Percentiles rank a stretch among this genome's conserved stretches.
These are phyloP conservation scores for Drosophila limbata DNA, from an alignment of 2,888 invertebrate species.

Conservation along the genomic window DNA sequence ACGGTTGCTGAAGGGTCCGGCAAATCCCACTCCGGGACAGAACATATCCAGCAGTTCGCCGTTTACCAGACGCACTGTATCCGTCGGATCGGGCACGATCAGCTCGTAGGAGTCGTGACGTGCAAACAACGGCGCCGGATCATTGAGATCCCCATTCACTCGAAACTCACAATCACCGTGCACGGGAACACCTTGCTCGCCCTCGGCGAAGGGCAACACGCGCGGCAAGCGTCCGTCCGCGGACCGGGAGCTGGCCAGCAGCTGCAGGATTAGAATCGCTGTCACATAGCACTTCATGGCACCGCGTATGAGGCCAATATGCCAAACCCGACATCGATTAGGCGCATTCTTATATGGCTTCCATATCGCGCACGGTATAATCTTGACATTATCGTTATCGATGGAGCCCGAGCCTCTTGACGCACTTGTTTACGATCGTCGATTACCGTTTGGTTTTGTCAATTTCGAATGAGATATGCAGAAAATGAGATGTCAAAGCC, in stretches of 20 bases:
- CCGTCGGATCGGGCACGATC: conserved; percentile 73
- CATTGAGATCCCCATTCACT: conserved; percentile 78
- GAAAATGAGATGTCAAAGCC: neutral
- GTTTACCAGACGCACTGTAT: conserved; percentile 72
- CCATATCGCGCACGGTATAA: conserved; percentile 22
- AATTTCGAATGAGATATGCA: conserved; percentile 1
- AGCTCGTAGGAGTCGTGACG: conserved; percentile 81
- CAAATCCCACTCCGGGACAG: conserved; percentile 76
- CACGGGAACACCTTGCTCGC: conserved; percentile 63
- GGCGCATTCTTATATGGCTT: conserved; percentile 51
- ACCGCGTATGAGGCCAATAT: conserved; percentile 28
- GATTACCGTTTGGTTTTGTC: conserved; percentile 14
- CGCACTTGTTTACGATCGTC: conserved; percentile 30
- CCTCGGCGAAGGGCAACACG: conserved; percentile 54
- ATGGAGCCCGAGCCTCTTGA: neutral
- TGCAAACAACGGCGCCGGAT: conserved; percentile 88
- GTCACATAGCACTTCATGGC: conserved; percentile 58
- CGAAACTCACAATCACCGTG: conserved; percentile 72
- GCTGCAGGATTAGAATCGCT: conserved; percentile 46
- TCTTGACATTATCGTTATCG: conserved; percentile 36
- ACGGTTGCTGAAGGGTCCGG: conserved; percentile 54
- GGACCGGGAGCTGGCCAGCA: conserved; percentile 42
- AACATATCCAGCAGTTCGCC: conserved; percentile 81
- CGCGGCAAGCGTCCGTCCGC: conserved; percentile 39
- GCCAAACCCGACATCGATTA: conserved; percentile 14